Percentiles rank a stretch among this genome's conserved stretches.
phyloP scores from a whole-genome alignment of 2,797 vertebrate genomes.

The Ceyx erithaca region DNA sequence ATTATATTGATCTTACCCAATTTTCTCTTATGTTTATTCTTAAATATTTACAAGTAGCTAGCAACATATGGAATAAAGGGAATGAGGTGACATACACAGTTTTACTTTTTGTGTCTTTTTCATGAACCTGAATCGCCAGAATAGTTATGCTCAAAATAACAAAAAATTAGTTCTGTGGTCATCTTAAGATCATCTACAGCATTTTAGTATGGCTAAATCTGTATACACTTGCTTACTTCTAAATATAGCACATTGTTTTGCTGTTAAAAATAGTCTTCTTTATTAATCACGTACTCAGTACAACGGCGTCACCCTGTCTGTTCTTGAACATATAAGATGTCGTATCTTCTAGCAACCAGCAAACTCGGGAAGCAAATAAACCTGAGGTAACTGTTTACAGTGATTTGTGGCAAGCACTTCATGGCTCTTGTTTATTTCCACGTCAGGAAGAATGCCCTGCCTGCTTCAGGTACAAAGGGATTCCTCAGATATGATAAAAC shows the following conservation, averaged over 20 bases:
- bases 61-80: background rate
- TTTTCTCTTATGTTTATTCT: background rate
- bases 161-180: background rate
- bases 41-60: background rate
- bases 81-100: background rate
- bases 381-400: slow-evolving; percentile 2
- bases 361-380: slow-evolving; percentile 29
- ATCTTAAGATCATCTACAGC: background rate
- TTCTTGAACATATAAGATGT: background rate
- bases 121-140: background rate
- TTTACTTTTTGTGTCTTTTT: background rate
- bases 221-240: background rate
- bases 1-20: background rate
- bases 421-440: slow-evolving; percentile 2
- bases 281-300: background rate
- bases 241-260: slow-evolving; percentile 57
- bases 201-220: background rate
- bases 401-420: background rate
- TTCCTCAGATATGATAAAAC: slow-evolving; percentile 20
- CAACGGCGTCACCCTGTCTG: background rate
- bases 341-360: background rate
- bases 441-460: background rate
- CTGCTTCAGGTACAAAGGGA: slow-evolving; percentile 36
- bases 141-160: background rate
- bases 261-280: slow-evolving; percentile 52